phyloP scores from a whole-genome alignment of 2,888 invertebrate genomes.

The Endotricha flammealis region DNA sequence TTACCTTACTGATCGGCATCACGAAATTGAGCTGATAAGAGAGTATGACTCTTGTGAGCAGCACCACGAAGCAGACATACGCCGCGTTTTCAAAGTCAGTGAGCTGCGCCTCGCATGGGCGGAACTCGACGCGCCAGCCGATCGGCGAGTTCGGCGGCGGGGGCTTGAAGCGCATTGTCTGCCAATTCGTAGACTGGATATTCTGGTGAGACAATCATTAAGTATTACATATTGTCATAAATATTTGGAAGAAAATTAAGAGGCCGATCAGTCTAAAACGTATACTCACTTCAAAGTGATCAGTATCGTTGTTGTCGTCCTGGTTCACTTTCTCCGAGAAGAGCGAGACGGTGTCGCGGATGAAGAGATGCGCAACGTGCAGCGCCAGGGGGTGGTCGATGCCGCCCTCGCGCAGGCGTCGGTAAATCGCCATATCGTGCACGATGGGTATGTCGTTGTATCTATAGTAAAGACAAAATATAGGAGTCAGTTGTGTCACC shows the following conservation, averaged over 20 bases:
- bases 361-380: conserved; percentile 98
- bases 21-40: conserved; percentile 97
- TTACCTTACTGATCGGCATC: conserved; percentile 96
- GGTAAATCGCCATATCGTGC: conserved; percentile 90
- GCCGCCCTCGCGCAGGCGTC: conserved; percentile 89
- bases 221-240: no score
- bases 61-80: conserved; percentile 97
- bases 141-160: conserved; percentile 97
- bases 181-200: conserved; percentile 99
- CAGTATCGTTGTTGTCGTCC: conserved; percentile 94
- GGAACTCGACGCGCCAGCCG: conserved; percentile 99
- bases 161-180: conserved; percentile 99
- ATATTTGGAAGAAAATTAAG: no score
- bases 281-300: conserved; percentile 99
- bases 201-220: conserved; percentile 80
- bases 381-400: conserved; percentile 96
- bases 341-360: conserved; percentile 96
- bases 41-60: conserved; percentile 96
- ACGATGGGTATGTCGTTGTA: conserved; percentile 96
- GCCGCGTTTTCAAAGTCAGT: conserved; percentile 99
- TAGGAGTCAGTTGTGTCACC: no score
- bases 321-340: conserved; percentile 97
- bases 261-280: no score
- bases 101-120: conserved; percentile 98
- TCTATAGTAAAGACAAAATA: no score